phyloP scores from a whole-genome alignment of 2,797 vertebrate species.

The Danio kyathit region DNA sequence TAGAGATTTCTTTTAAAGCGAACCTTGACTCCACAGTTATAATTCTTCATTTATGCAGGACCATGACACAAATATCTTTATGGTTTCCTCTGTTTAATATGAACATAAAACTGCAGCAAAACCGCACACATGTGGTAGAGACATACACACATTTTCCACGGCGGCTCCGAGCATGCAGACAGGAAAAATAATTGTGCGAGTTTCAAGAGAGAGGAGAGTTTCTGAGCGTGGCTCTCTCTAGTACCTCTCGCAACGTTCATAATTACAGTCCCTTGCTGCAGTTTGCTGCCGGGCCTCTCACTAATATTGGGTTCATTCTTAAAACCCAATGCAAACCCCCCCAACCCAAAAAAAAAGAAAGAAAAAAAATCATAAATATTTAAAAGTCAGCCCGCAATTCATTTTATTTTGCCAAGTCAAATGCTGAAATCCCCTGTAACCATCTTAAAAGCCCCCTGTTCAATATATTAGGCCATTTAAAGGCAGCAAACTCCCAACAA shows the following conservation, averaged over 20 bases:
- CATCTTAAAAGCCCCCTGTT: constrained; percentile 83
- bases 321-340: constrained; percentile 61
- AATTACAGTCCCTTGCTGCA: constrained; percentile 67
- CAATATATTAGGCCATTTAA: constrained; percentile 85
- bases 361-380: constrained; percentile 80
- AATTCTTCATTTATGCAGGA: constrained; percentile 66
- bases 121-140: constrained; percentile 67
- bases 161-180: constrained; percentile 69
- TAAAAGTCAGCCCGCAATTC: constrained; percentile 78
- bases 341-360: background rate
- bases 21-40: constrained; percentile 52
- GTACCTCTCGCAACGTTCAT: constrained; percentile 53
- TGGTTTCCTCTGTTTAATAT: constrained; percentile 69
- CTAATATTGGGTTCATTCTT: constrained; percentile 69
- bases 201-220: constrained; percentile 66
- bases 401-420: constrained; percentile 80
- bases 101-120: constrained; percentile 68
- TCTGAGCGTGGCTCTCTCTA: constrained; percentile 38
- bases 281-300: constrained; percentile 71
- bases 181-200: constrained; percentile 74
- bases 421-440: constrained; percentile 81
- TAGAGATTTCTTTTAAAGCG: constrained; percentile 50
- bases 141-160: constrained; percentile 69
- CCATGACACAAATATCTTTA: constrained; percentile 68
- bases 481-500: constrained; percentile 82